These are phyloP conservation scores for Pseudeuparius sepicola DNA, from an alignment of 2,888 invertebrate species.

Conservation along the genomic window DNA sequence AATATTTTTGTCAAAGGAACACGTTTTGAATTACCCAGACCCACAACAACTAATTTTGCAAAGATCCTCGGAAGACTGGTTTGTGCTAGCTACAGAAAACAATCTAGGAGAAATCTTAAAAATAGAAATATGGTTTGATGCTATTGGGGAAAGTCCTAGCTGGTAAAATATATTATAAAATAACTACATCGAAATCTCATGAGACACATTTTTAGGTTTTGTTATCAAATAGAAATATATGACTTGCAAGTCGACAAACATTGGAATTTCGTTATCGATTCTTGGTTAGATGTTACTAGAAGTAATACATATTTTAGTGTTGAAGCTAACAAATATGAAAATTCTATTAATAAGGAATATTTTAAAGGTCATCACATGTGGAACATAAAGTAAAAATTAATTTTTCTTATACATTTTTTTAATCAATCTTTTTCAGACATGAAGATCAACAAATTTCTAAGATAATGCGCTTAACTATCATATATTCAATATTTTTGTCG, in stretches of 20 bases:
- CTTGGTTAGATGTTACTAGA: constrained; percentile 21
- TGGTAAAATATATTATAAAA: too few species aligned
- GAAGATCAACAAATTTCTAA: too few species aligned
- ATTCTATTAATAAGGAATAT: too few species aligned
- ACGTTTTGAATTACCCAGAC: constrained; percentile 31
- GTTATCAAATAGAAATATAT: constrained; percentile 24
- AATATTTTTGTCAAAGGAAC: too few species aligned
- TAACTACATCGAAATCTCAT: too few species aligned
- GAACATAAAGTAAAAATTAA: constrained; percentile 5
- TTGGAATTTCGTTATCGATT: constrained; percentile 25
- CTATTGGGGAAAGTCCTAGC: constrained; percentile 25
- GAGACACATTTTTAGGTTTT: too few species aligned
- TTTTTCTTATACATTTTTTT: too few species aligned
- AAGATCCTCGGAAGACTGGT: constrained; percentile 27
- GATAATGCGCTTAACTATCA: too few species aligned
- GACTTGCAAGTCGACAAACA: constrained; percentile 26
- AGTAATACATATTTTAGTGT: constrained; percentile 6
- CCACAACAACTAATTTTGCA: constrained; percentile 26
- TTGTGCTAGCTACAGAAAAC: constrained; percentile 26
- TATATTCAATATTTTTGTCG: constrained; percentile 26
- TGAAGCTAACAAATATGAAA: too few species aligned
- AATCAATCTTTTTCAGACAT: too few species aligned
- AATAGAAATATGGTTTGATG: constrained; percentile 29
- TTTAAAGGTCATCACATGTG: too few species aligned
- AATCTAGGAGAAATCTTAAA: constrained; percentile 26